phyloP scores from a whole-genome alignment of 2,888 invertebrate species.

The Drosophila eohydei region DNA sequence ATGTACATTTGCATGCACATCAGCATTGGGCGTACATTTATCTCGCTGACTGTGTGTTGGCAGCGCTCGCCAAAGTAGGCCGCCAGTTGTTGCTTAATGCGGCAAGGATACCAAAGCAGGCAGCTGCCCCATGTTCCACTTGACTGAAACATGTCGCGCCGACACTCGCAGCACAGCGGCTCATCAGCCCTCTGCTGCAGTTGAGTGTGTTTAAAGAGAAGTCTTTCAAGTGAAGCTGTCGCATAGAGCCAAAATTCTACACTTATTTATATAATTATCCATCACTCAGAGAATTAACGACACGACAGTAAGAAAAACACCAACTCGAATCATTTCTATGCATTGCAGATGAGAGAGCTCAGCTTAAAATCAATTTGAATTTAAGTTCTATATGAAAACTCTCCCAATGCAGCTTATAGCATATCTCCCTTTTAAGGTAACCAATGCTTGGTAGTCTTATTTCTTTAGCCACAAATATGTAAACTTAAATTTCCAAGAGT shows the following conservation, averaged over 20 bases:
- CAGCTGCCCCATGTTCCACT: slow-evolving; percentile 6
- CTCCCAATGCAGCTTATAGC: background rate
- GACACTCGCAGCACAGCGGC: background rate
- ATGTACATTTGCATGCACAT: slow-evolving; percentile 79
- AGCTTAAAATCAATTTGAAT: no score
- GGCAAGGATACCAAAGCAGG: slow-evolving; percentile 42
- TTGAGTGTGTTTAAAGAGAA: slow-evolving; percentile 9
- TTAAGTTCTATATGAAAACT: no score
- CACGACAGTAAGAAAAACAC: no score
- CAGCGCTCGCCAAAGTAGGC: slow-evolving; percentile 48
- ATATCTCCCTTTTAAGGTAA: no score
- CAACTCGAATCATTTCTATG: no score
- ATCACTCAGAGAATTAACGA: no score
- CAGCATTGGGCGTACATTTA: slow-evolving; percentile 74
- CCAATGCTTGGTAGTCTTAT: background rate
- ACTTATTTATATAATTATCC: background rate
- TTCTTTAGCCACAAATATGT: slow-evolving; percentile 1
- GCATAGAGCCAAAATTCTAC: background rate
- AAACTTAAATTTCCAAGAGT: background rate
- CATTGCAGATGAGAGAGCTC: no score
- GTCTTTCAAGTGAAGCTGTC: background rate
- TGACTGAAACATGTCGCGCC: slow-evolving; percentile 4
- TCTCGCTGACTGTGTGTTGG: slow-evolving; percentile 60
- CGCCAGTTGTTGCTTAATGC: slow-evolving; percentile 61
- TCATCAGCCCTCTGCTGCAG: background rate